Base-by-base conservation (phyloP, 2,113 vertebrate species). In the Gymnocephalus cernua region DNA sequence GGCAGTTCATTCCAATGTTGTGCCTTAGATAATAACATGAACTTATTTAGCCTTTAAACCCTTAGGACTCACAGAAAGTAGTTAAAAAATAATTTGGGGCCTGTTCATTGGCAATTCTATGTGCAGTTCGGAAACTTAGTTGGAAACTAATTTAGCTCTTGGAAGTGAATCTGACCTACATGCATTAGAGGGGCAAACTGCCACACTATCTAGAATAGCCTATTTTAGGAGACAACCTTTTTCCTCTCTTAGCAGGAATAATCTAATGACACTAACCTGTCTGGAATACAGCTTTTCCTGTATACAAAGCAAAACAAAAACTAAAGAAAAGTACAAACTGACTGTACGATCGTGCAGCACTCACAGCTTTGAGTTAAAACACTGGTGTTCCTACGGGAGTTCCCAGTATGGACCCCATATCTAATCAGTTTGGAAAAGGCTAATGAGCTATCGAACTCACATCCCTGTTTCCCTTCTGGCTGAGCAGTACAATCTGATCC, bases 401-500 rank as follows among this genome's bases (percentile, higher is more conserved):
- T 85, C 50, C 57, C 53, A 16, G 41, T 77, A 89, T 82, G 78
- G 81, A 89, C 57, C 59, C 50, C 62, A 85, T 89, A 82, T 83
- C 77, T 80, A 88, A 90, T 88, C 86, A 77, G 76, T 85, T 68
- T 77, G 73, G 77, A 86, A 92, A 86, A 79, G 74, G 76, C 81
- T 89, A 91, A 90, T 79, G 85, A 91, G 81, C 67, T 53, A 87
- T 87, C 63, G 29, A 91, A 86, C 78, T 85, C 75, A 47, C 59
- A 81, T 76, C 77, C 35, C 53, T 48, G 53, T 66, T 77, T 66
- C 77, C 74, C 76, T 57, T 53, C 83, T 77, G 76, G 63, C 84
- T 35, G 88, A 89, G 80, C 82, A 62, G 80, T 83, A 61, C 65
- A 77, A 58, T 81, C 74, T 41, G 77, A 77, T 82, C 75, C 85